Base-by-base conservation (phyloP, 2,888 invertebrate genomes). In the Spilarctia lutea region DNA sequence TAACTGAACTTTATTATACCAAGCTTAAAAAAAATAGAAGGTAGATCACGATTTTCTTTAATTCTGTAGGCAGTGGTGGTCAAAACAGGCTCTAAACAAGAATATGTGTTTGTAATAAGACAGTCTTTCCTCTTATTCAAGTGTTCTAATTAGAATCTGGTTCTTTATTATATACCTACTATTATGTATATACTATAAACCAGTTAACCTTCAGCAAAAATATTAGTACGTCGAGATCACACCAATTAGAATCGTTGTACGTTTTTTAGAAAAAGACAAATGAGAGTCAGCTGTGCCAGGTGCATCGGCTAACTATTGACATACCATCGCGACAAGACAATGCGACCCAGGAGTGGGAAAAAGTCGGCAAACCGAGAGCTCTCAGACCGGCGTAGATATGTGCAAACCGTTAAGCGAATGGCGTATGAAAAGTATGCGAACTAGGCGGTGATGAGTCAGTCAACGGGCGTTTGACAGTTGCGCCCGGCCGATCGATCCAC, bases 401-500 rank as follows among this genome's bases (percentile, higher is more conserved):
- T 83, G 81, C 86, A 88, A 88, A 86, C 83, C 83, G 89, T 87
- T 86, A 84, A 87, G 75, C 80, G 87, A 92, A 94, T 89, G 92
- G 92, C 93, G 93, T 93, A 92, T 92, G 91, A 91, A 91, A 90
- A 90, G 90, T 91, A 89, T 87, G 86, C 87, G 89, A 87, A 85
- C 87, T 80, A 85, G 85, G 88, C 83, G 86, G 88, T 90, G 94
- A 94, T 95, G 95, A 95, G 93, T 95, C 95, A 95, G 93, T 95
- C 95, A 95, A 95, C 94, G 91, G 91, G 89, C 89, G 91, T 91
- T 93, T 94, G 94, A 94, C 94, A 94, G 93, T 90, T 91, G 91
- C 86, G 91, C 91, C 92, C 91, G 91, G 91, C 75, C 93, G 95
- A 96, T 96, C 96, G 96, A 96, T 96, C 87, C 90, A 86, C 83